Percentiles rank a stretch among this genome's conserved stretches.
phyloP scores from a whole-genome alignment of 2,113 vertebrate genomes.

The Peromyscus californicus region DNA sequence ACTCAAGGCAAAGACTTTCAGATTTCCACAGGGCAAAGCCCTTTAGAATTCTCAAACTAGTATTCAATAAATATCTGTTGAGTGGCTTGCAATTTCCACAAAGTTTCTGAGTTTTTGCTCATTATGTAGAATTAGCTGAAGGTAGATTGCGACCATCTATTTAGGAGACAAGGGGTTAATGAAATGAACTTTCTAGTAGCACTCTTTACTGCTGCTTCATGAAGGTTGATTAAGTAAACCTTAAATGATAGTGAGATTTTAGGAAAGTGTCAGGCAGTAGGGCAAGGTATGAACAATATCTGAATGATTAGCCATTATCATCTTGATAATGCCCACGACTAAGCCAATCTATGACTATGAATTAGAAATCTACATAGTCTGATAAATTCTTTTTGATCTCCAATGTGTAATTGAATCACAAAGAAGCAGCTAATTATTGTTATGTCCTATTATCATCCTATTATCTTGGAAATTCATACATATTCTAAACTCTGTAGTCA shows the following conservation, averaged over 20 bases:
- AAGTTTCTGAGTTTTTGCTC: conserved; percentile 52
- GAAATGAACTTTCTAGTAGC: conserved; percentile 30
- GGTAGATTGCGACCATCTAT: not conserved
- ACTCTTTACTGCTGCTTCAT: conserved; percentile 56
- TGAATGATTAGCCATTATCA: conserved; percentile 69
- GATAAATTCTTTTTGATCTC: conserved; percentile 37
- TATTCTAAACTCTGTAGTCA: conserved; percentile 51
- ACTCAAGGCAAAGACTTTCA: not conserved
- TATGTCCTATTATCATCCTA: conserved; percentile 21
- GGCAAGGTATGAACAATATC: conserved; percentile 71
- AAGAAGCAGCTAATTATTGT: conserved; percentile 62
- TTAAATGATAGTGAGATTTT: conserved; percentile 64
- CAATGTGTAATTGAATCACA: conserved; percentile 68
- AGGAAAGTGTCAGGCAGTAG: conserved; percentile 34
- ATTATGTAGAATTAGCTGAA: conserved; percentile 56
- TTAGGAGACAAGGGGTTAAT: conserved; percentile 69
- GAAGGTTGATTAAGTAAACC: conserved; percentile 58
- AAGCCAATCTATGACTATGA: conserved; percentile 69
- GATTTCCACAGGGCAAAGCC: not conserved
- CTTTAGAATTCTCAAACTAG: not conserved
- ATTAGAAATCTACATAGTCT: conserved; percentile 60
- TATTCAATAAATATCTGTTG: conserved; percentile 40
- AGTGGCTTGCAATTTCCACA: conserved; percentile 5
- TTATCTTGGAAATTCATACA: conserved; percentile 58
- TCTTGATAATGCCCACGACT: conserved; percentile 66